A percentile compares a stretch with the other conserved stretches of the same genome.
Evolutionary conservation across 1,140 invertebrate genomes (phyloP).

Genomic region (Aphelinus atriplicis): DNA sequence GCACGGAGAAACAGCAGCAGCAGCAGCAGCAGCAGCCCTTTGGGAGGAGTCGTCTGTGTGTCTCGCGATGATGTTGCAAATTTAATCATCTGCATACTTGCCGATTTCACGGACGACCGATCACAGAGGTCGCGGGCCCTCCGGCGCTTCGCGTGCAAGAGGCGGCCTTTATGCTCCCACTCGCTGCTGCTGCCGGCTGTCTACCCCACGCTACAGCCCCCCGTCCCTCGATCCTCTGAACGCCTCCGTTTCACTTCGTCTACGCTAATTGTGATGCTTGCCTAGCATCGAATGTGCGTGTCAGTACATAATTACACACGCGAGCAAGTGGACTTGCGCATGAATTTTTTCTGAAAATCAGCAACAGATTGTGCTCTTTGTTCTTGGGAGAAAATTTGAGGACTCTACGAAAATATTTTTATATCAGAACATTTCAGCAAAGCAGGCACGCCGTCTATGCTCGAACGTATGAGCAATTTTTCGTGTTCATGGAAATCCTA

Average conservation of each 20-base stretch:
- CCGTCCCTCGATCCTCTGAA: too few relatives aligned
- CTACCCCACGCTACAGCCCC: background rate
- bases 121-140: conserved; percentile 59
- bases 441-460: too few relatives aligned
- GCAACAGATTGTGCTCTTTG: too few relatives aligned
- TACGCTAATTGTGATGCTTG: conserved; percentile 18
- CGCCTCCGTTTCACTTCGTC: conserved; percentile 14
- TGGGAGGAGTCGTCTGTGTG: conserved; percentile 10
- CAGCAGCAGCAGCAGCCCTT: background rate
- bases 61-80: conserved; percentile 67
- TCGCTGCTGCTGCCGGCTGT: background rate
- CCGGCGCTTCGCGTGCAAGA: conserved; percentile 20
- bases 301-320: too few relatives aligned
- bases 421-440: too few relatives aligned
- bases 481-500: too few relatives aligned
- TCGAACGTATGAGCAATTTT: too few relatives aligned
- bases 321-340: too few relatives aligned
- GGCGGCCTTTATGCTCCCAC: background rate
- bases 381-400: too few relatives aligned
- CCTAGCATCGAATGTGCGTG: too few relatives aligned
- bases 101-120: conserved; percentile 66
- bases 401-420: too few relatives aligned
- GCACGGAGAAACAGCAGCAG: background rate
- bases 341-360: too few relatives aligned
- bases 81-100: conserved; percentile 70